Percentiles rank a stretch among this genome's conserved stretches.
Conservation (phyloP, 2,797 vertebrate genomes). For the Chelonia mydas region DNA sequence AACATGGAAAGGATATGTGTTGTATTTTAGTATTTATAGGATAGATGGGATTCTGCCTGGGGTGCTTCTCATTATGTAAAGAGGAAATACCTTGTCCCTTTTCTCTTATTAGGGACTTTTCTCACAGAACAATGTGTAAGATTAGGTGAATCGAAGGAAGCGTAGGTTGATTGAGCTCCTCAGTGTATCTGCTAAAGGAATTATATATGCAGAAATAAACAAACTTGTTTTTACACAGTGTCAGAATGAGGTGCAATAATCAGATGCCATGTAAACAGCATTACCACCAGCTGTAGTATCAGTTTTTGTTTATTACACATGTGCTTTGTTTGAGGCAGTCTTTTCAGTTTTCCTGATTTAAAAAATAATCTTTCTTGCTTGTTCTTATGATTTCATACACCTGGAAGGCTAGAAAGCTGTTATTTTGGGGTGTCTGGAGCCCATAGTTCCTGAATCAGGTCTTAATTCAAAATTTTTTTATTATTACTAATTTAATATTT, state of each 20-base stretch:
- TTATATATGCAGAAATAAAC: slow-evolving; percentile 72
- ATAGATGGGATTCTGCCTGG: background rate
- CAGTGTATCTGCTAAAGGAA: slow-evolving; percentile 69
- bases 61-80: slow-evolving; percentile 37
- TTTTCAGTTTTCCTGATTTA: slow-evolving; percentile 22
- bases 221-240: slow-evolving; percentile 55
- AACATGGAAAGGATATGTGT: background rate
- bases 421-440: background rate
- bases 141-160: slow-evolving; percentile 72
- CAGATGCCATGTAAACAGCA: slow-evolving; percentile 70
- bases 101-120: slow-evolving; percentile 39
- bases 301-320: slow-evolving; percentile 50
- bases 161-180: slow-evolving; percentile 69
- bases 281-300: slow-evolving; percentile 74
- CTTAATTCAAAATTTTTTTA: background rate
- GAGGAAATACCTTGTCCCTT: background rate
- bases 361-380: slow-evolving; percentile 30
- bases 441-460: background rate
- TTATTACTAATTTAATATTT: background rate
- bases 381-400: background rate
- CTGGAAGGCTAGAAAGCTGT: background rate
- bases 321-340: background rate
- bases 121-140: slow-evolving; percentile 61
- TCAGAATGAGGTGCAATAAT: slow-evolving; percentile 70
- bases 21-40: background rate